Evolutionary conservation across 2,888 invertebrate genomes (phyloP).

Genomic region (Trachelus iudaicus): DNA sequence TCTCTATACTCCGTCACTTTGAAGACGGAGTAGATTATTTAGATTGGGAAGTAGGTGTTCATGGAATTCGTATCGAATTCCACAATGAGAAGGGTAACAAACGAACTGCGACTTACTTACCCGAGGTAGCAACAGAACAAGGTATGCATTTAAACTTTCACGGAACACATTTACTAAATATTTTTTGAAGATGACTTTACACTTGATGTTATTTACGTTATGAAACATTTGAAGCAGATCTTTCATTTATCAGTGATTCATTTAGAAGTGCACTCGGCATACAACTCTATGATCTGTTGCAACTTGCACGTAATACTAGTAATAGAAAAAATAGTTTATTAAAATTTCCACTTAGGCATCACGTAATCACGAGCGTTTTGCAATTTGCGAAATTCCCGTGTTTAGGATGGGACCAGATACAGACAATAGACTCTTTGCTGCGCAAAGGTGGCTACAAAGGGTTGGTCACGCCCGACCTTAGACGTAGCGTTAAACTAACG

Average conservation of each 20-base stretch:
- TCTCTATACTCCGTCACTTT: constrained; percentile 95
- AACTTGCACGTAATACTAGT: neutral
- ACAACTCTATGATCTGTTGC: neutral
- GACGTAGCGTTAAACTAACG: constrained; percentile 91
- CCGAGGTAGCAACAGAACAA: constrained; percentile 98
- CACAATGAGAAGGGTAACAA: constrained; percentile 92
- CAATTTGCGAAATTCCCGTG: constrained; percentile 15
- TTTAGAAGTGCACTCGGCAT: neutral
- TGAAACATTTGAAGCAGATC: neutral
- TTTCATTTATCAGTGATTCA: neutral
- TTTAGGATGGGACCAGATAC: constrained; percentile 97
- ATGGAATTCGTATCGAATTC: constrained; percentile 99
- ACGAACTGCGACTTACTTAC: constrained; percentile 97
- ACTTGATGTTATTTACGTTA: neutral
- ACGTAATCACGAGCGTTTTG: constrained; percentile 5
- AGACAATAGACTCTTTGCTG: constrained; percentile 97
- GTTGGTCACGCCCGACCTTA: constrained; percentile 85
- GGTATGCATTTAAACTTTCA: constrained; percentile 69
- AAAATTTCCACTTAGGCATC: neutral
- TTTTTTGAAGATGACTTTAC: neutral
- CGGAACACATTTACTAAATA: neutral
- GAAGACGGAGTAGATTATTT: constrained; percentile 95
- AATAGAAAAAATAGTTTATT: neutral
- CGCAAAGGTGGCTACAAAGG: constrained; percentile 98
- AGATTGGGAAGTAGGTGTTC: constrained; percentile 97